Evolutionary conservation across 1,140 invertebrate genomes (phyloP).

Genomic region (Myzus persicae): DNA sequence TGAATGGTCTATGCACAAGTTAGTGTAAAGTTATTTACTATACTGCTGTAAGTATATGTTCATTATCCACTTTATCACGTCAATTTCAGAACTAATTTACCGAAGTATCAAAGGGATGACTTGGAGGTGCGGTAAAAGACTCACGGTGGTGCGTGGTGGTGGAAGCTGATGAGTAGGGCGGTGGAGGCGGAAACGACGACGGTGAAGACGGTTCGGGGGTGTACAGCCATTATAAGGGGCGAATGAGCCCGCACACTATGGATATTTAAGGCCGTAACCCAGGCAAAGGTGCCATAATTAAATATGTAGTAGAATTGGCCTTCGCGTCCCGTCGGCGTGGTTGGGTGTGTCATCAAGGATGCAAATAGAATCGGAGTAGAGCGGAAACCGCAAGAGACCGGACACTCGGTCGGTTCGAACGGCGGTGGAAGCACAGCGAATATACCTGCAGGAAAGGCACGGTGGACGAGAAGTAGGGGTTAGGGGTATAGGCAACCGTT

Average conservation of each 20-base stretch:
- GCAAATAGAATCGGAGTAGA: constrained; percentile 51
- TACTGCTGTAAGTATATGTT: not conserved
- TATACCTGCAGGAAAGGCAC: not conserved
- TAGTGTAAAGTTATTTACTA: constrained; percentile 5
- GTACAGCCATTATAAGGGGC: constrained; percentile 35
- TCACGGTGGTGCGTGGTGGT: not conserved
- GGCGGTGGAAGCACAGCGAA: not conserved
- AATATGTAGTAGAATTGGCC: constrained; percentile 41
- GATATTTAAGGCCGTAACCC: constrained; percentile 37
- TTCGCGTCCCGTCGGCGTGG: not conserved
- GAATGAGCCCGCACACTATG: constrained; percentile 11
- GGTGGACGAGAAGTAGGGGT: not conserved
- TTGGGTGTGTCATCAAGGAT: constrained; percentile 48
- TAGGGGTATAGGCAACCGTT: not conserved
- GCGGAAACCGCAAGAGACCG: constrained; percentile 54
- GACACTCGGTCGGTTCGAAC: constrained; percentile 14
- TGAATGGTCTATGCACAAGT: not conserved
- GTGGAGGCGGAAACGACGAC: no score
- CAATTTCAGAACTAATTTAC: constrained; percentile 51
- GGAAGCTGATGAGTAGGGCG: not conserved
- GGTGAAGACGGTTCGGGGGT: not conserved
- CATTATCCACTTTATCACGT: constrained; percentile 48
- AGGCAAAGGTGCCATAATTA: constrained; percentile 38
- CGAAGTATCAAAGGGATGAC: constrained; percentile 33
- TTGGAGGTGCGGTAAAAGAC: not conserved